Conservation (phyloP, 2,888 invertebrate genomes). For the Euplagia quadripunctaria region DNA sequence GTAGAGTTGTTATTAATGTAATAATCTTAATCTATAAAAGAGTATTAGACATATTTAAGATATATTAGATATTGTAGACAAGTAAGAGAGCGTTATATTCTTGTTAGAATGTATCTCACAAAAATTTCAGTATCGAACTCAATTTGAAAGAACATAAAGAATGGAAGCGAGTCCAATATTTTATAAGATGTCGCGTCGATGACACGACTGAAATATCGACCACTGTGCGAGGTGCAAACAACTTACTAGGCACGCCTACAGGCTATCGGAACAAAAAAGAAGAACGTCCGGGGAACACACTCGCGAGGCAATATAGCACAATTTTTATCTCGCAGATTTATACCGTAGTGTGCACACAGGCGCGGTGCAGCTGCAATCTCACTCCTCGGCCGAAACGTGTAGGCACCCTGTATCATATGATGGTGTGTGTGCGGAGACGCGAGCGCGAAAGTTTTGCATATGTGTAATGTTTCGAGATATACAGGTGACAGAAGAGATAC, state of each 20-base stretch:
- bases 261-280: conserved; percentile 78
- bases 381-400: conserved; percentile 41
- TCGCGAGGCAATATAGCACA: conserved; percentile 78
- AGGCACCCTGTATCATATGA: conserved; percentile 48
- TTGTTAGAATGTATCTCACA: conserved; percentile 28
- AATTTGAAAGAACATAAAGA: conserved; percentile 56
- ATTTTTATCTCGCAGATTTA: conserved; percentile 87
- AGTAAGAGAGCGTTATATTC: neutral
- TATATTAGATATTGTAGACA: neutral
- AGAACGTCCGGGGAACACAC: conserved; percentile 67
- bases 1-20: neutral
- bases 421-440: conserved; percentile 67
- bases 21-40: neutral
- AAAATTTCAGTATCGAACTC: conserved; percentile 47
- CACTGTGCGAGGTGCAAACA: conserved; percentile 85
- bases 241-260: conserved; percentile 85
- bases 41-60: neutral
- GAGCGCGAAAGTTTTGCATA: conserved; percentile 86
- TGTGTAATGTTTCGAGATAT: conserved; percentile 87
- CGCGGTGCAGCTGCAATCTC: conserved; percentile 55
- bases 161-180: conserved; percentile 63
- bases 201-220: conserved; percentile 84
- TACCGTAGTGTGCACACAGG: conserved; percentile 64
- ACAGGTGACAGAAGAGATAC: conserved; percentile 86
- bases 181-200: conserved; percentile 71